Conservation (phyloP, 2,888 invertebrate genomes). For the Eristalinus aeneus region DNA sequence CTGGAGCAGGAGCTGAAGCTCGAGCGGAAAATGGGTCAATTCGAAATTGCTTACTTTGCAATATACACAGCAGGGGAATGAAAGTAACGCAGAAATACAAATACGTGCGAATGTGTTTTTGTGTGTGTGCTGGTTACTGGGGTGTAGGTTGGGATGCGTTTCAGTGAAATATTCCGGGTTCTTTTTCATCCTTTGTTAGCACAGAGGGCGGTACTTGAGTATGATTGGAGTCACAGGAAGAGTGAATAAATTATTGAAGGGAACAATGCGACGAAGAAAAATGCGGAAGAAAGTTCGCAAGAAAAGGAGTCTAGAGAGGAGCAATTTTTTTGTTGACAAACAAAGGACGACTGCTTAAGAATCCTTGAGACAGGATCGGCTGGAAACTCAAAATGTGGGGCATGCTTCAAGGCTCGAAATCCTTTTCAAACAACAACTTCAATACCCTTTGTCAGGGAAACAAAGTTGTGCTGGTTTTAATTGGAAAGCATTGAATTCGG, state of each 20-base stretch:
- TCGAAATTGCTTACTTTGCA: slow-evolving; percentile 58
- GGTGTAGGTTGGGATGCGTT: slow-evolving; percentile 45
- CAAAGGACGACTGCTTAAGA: no score
- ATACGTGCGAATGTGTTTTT: slow-evolving; percentile 10
- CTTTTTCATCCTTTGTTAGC: not conserved
- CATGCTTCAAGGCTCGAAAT: no score
- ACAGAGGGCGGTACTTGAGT: slow-evolving; percentile 33
- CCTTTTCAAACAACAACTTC: no score
- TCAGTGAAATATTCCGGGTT: slow-evolving; percentile 42
- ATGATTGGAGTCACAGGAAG: slow-evolving; percentile 30
- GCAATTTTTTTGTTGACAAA: no score
- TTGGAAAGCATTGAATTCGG: no score
- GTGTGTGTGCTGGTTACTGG: slow-evolving; percentile 33
- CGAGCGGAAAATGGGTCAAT: slow-evolving; percentile 62
- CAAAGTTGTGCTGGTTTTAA: no score
- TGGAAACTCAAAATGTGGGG: no score
- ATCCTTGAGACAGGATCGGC: no score
- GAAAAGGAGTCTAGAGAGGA: no score
- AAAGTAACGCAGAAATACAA: not conserved
- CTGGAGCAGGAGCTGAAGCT: not conserved
- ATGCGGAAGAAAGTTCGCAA: not conserved
- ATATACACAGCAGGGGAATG: slow-evolving; percentile 1
- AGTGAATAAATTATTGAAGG: slow-evolving; percentile 41
- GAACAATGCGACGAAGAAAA: slow-evolving; percentile 8
- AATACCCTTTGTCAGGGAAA: no score